Base-by-base conservation (phyloP, 1,140 invertebrate species). In the Manduca sexta region DNA sequence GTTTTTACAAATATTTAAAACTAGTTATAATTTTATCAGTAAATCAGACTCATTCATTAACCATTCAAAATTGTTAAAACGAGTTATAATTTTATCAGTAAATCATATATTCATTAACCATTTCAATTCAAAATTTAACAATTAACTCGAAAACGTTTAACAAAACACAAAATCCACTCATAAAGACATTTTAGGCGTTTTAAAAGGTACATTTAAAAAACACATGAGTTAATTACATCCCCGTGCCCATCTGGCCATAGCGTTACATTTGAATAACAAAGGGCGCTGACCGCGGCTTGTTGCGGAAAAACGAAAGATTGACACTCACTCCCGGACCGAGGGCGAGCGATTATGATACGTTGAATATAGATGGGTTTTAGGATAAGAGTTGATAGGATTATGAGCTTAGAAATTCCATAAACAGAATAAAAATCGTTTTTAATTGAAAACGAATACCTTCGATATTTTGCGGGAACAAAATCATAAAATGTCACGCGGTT, bases 231-330 rank as follows among this genome's bases (percentile, higher is more conserved):
- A 74, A 76, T 76, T 71, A 69, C 67, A 66, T 49, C 60, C 38
- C 39, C 40, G 37, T 54, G 43, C 55, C 48, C 52, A 57, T 56
- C 52, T 49, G 59, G 53, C 63, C 58, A 51, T 67, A 11, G 5
- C 11, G 64, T 68, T 63, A 62, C 44, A 77, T 77, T 70, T 77
- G 50, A 77, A 77, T 77, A 77, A 77, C 71, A 77, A 77, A 67
- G 64, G 60, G 56, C 33, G 49, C 50, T 69, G 68, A 66, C 61
- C 74, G 66, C 59, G 54, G 45, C 45, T 37, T 47, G 52, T 49
- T 41, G 53, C 63, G 67, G 69, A 59, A 69, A 65, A 74, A 66
- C 47, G 68, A 60, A 60, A 70, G 69, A 75, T 65, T 73, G 68
- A 73, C 69, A 65, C n/a, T n/a, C 51, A 45, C 34, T 33, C 38